Conservation (phyloP, 1,140 invertebrate genomes). For the Neodiprion lecontei region DNA sequence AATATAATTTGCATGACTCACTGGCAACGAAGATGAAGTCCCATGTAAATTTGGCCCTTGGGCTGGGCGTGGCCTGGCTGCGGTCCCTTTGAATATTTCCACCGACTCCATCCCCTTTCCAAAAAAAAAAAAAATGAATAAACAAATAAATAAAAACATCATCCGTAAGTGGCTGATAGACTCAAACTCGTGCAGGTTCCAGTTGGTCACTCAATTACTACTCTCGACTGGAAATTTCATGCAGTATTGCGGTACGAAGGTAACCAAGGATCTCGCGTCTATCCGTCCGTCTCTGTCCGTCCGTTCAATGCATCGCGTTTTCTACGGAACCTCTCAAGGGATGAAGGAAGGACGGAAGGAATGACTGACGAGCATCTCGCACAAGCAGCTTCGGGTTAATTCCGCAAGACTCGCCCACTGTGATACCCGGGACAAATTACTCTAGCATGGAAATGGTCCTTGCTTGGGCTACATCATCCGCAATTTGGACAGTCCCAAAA, state of each 20-base stretch:
- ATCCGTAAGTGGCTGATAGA: too few relatives aligned
- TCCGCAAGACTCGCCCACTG: background rate
- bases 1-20: conserved; percentile 5
- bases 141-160: too few relatives aligned
- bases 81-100: background rate
- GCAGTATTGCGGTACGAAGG: too few relatives aligned
- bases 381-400: background rate
- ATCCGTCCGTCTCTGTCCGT: too few relatives aligned
- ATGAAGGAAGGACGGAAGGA: background rate
- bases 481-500: too few relatives aligned
- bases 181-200: too few relatives aligned
- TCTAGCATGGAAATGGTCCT: background rate
- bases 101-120: background rate
- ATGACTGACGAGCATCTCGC: background rate
- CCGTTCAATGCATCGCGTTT: background rate
- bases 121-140: too few relatives aligned
- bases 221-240: conserved; percentile 34
- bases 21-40: background rate
- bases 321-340: background rate
- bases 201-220: conserved; percentile 15
- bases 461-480: too few relatives aligned
- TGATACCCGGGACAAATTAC: background rate
- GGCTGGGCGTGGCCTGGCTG: too few relatives aligned
- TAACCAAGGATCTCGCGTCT: too few relatives aligned
- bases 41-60: background rate